Conservation (phyloP, 1,140 invertebrate genomes). For the Ephestia elutella region DNA sequence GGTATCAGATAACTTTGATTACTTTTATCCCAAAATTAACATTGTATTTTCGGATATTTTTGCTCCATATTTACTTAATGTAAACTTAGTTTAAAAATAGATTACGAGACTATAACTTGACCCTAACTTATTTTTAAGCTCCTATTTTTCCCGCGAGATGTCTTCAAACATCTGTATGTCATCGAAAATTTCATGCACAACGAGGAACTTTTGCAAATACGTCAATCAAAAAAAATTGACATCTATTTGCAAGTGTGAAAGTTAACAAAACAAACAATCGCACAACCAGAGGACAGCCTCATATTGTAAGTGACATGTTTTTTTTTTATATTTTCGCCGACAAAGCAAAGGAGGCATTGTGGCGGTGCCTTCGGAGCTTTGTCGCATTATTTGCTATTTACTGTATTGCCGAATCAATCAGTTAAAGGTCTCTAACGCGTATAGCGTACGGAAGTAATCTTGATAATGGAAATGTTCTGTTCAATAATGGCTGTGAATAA, state of each 20-base stretch:
- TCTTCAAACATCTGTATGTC: too few relatives aligned
- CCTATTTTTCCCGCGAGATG: too few relatives aligned
- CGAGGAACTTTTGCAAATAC: neutral
- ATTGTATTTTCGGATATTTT: too few relatives aligned
- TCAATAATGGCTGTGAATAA: neutral
- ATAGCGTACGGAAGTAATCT: neutral
- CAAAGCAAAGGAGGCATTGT: constrained; percentile 15
- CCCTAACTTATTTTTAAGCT: too few relatives aligned
- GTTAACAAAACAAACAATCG: neutral
- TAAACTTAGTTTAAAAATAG: too few relatives aligned
- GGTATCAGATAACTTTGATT: too few relatives aligned
- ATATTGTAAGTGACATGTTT: constrained; percentile 2
- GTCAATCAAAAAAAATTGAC: too few relatives aligned
- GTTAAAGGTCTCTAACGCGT: neutral
- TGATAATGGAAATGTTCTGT: neutral
- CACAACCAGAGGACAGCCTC: neutral
- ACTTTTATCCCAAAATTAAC: too few relatives aligned
- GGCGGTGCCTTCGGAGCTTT: constrained; percentile 9
- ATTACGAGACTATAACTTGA: too few relatives aligned
- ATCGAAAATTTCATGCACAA: too few relatives aligned
- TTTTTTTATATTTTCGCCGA: constrained; percentile 9
- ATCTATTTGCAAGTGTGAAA: neutral
- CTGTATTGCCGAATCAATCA: constrained; percentile 22
- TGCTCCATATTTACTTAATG: too few relatives aligned
- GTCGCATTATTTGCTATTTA: constrained; percentile 15